Conservation (phyloP, 2,888 invertebrate species). For the Alviniconcha strummeri region DNA sequence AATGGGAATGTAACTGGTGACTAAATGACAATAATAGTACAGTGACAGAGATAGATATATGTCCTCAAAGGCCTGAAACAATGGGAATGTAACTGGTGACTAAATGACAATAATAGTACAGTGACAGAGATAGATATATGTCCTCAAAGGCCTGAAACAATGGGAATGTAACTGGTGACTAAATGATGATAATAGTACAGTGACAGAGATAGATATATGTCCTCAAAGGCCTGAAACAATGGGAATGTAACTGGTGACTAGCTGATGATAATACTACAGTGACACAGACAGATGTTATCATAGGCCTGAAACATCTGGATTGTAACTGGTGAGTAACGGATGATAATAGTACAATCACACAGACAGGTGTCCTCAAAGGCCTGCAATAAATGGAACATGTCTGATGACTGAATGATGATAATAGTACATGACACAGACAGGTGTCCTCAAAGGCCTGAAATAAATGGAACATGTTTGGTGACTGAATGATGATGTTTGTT, state of each 20-base stretch:
- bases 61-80: conserved; percentile 88
- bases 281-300: conserved; percentile 95
- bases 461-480: background rate
- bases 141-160: conserved; percentile 89
- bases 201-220: conserved; percentile 83
- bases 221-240: conserved; percentile 86
- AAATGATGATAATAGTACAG: no score
- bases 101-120: no score
- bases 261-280: conserved; percentile 60
- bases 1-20: background rate
- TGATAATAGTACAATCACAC: no score
- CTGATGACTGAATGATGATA: no score
- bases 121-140: conserved; percentile 82
- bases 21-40: no score
- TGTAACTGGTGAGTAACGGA: no score
- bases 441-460: conserved; percentile 90
- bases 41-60: conserved; percentile 92
- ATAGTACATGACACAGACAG: conserved; percentile 75
- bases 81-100: background rate
- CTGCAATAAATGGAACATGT: conserved; percentile 43
- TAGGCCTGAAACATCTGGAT: conserved; percentile 79
- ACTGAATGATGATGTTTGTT: no score
- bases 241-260: no score
- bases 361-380: conserved; percentile 94
- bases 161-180: no score